Conservation (phyloP, 2,113 vertebrate species). For the Protobothrops flavoviridis region DNA sequence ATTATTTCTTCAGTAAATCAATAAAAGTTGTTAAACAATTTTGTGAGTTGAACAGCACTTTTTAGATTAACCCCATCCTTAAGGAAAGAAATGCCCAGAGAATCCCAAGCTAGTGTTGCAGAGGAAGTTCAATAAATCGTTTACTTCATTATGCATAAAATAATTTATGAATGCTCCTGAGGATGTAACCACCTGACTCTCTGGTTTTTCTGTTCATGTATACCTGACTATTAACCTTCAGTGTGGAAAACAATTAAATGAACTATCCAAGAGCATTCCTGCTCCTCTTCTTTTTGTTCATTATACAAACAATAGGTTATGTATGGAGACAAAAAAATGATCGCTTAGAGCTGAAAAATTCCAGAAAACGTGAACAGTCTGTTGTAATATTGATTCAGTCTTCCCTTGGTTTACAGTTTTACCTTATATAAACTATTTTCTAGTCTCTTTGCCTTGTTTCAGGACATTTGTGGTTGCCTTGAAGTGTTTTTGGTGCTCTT, state of each 20-base stretch:
- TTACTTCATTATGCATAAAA: constrained; percentile 20
- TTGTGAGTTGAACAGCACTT: background rate
- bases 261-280: background rate
- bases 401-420: background rate
- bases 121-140: constrained; percentile 19
- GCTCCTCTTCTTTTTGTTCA: background rate
- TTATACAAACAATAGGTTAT: background rate
- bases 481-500: background rate
- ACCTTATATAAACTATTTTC: background rate
- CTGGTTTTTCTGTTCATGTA: constrained; percentile 1
- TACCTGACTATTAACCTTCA: constrained; percentile 22
- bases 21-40: constrained; percentile 14
- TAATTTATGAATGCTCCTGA: constrained; percentile 18
- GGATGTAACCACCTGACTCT: background rate
- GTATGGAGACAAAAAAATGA: background rate
- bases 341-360: background rate
- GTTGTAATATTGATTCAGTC: constrained; percentile 26
- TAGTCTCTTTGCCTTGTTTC: constrained; percentile 1
- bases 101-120: constrained; percentile 2
- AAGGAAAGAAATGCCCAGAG: background rate
- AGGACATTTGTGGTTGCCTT: constrained; percentile 26
- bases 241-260: background rate
- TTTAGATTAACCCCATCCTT: background rate
- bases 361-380: background rate
- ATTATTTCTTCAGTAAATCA: background rate